These are phyloP conservation scores for Chesias legatella DNA, from an alignment of 2,888 invertebrate genomes.

Conservation along the genomic window DNA sequence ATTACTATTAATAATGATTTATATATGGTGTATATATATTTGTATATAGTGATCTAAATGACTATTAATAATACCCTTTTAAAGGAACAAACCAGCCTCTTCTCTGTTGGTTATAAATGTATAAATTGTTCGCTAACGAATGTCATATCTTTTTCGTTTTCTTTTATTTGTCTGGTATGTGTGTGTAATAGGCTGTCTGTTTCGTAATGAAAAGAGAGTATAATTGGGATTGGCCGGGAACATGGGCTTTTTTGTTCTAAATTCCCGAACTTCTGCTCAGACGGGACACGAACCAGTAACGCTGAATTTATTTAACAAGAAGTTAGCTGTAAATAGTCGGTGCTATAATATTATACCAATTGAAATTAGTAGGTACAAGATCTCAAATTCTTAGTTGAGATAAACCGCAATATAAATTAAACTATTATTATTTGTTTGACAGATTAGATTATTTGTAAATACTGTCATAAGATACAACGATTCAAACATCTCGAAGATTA, in stretches of 20 bases:
- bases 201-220: no score
- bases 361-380: no score
- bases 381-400: background rate
- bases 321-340: no score
- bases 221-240: no score
- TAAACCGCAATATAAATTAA: background rate
- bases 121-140: slow-evolving; percentile 28
- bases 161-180: no score
- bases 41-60: slow-evolving; percentile 44
- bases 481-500: slow-evolving; percentile 24
- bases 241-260: no score
- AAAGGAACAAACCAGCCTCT: slow-evolving; percentile 40
- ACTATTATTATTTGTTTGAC: slow-evolving; percentile 3
- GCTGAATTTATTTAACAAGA: no score
- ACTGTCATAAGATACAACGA: slow-evolving; percentile 28
- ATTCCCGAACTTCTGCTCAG: no score
- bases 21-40: no score
- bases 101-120: slow-evolving; percentile 38
- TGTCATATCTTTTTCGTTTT: slow-evolving; percentile 2
- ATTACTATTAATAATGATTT: slow-evolving; percentile 41
- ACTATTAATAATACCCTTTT: slow-evolving; percentile 51
- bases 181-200: no score
- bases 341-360: no score
- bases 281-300: no score
- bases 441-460: slow-evolving; percentile 15